Evolutionary conservation across 2,888 invertebrate genomes (phyloP).

Genomic region (Allygus modestus): DNA sequence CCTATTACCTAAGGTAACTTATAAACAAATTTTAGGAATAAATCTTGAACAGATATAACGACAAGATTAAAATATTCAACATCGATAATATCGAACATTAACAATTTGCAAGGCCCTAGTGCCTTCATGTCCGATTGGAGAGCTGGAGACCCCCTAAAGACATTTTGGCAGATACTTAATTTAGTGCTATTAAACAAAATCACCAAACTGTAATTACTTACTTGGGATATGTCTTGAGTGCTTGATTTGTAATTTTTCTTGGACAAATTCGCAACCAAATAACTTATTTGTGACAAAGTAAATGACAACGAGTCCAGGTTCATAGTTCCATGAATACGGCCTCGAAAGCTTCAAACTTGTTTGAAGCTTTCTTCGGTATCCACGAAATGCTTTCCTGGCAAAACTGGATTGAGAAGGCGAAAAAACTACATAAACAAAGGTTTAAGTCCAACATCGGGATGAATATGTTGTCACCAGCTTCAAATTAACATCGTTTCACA

Average conservation of each 20-base stretch:
- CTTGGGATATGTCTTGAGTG: slow-evolving; percentile 92
- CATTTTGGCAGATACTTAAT: too few species aligned
- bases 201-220: slow-evolving; percentile 76
- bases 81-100: too few species aligned
- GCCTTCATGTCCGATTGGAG: too few species aligned
- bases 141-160: too few species aligned
- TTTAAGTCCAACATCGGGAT: slow-evolving; percentile 77
- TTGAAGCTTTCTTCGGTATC: slow-evolving; percentile 94
- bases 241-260: slow-evolving; percentile 97
- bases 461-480: slow-evolving; percentile 72
- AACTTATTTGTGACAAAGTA: slow-evolving; percentile 99
- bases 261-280: slow-evolving; percentile 96
- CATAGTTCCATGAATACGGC: slow-evolving; percentile 97
- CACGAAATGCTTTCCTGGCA: slow-evolving; percentile 80
- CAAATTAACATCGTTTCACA: slow-evolving; percentile 69
- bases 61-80: too few species aligned
- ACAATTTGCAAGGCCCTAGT: too few species aligned
- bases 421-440: slow-evolving; percentile 76
- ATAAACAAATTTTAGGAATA: too few species aligned
- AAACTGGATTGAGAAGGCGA: slow-evolving; percentile 75
- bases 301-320: slow-evolving; percentile 99
- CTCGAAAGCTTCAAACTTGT: slow-evolving; percentile 96
- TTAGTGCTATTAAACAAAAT: too few species aligned
- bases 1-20: too few species aligned
- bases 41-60: too few species aligned